Percentiles rank a stretch among this genome's conserved stretches.
These are phyloP conservation scores for Zeus faber DNA, from an alignment of 2,113 vertebrate species.

Conservation along the genomic window DNA sequence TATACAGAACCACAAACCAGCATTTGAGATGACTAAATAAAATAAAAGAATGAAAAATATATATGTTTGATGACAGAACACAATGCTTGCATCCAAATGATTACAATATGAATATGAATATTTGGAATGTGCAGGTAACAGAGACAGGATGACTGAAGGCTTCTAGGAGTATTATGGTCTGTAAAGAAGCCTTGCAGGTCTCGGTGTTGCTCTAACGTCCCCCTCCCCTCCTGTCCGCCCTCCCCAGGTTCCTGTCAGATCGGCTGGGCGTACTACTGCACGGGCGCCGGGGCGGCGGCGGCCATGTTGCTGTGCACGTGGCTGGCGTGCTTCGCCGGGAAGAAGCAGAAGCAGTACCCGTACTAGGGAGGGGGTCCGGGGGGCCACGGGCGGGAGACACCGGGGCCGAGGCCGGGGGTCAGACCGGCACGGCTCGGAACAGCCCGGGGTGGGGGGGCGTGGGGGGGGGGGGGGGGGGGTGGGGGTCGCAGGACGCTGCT, in stretches of 20 bases:
- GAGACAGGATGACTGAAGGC: no score
- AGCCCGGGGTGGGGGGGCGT: background rate
- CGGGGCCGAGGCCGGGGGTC: background rate
- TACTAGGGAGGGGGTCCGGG: conserved; percentile 79
- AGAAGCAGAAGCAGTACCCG: conserved; percentile 96
- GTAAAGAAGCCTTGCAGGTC: no score
- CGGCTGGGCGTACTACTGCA: conserved; percentile 97
- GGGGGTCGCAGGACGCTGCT: conserved; percentile 43
- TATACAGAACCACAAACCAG: no score
- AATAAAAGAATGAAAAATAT: no score
- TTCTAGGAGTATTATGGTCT: no score
- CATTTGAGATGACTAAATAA: no score
- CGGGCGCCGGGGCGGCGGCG: conserved; percentile 80
- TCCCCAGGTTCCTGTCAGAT: conserved; percentile 88
- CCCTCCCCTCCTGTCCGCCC: background rate
- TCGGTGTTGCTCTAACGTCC: background rate
- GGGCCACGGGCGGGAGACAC: no score
- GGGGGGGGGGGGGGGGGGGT: background rate
- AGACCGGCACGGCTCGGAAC: background rate
- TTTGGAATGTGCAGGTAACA: no score
- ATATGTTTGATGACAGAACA: no score
- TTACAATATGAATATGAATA: no score
- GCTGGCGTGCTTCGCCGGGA: conserved; percentile 95
- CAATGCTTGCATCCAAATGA: no score
- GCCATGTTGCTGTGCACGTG: conserved; percentile 94